Evolutionary conservation across 2,888 invertebrate species (phyloP), one percentile per base, ranked within the genome.

Genomic region (Acholoe squamosa): DNA sequence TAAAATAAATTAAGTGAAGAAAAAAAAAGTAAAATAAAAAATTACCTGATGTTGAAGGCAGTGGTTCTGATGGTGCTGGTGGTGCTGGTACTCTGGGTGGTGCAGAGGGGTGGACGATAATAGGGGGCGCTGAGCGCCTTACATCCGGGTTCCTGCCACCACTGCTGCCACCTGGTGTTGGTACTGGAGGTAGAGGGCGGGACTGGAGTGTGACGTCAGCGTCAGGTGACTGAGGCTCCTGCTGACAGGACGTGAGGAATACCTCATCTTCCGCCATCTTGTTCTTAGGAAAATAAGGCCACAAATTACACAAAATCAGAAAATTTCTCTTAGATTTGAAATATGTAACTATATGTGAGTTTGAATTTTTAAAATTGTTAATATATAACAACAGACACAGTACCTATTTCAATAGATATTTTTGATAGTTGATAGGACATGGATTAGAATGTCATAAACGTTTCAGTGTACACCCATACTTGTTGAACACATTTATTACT

Each of bases 251-350:
- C 5, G 71, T 71, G 28, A 71, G 28, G 3, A 25, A 25, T n/a
- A 71, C 28, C 71, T 71, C 71, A 28, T 71, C 71, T 7, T 71
- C 71, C 31, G 71, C 71, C 71, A 71, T 71, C 71, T 71, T 71
- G 71, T 61, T 61, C 54, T 61, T 43, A 43, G 5, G 3, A 10
- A 43, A 43, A 43, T 43, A 43, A 43, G 10, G 43, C 43, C 3
- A n/a, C n/a, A n/a, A n/a, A n/a, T n/a, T n/a, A n/a, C n/a, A n/a
- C n/a, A n/a, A n/a, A n/a, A n/a, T n/a, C n/a, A n/a, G n/a, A n/a
- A n/a, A n/a, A n/a, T n/a, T n/a, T n/a, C n/a, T n/a, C n/a, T n/a
- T n/a, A n/a, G n/a, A n/a, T n/a, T n/a, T n/a, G n/a, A n/a, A n/a
- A n/a, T n/a, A n/a, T n/a, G n/a, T n/a, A n/a, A n/a, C n/a, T n/a